These are phyloP conservation scores for Hyaena hyaena DNA, from an alignment of 2,113 vertebrate species.

Conservation along the genomic window DNA sequence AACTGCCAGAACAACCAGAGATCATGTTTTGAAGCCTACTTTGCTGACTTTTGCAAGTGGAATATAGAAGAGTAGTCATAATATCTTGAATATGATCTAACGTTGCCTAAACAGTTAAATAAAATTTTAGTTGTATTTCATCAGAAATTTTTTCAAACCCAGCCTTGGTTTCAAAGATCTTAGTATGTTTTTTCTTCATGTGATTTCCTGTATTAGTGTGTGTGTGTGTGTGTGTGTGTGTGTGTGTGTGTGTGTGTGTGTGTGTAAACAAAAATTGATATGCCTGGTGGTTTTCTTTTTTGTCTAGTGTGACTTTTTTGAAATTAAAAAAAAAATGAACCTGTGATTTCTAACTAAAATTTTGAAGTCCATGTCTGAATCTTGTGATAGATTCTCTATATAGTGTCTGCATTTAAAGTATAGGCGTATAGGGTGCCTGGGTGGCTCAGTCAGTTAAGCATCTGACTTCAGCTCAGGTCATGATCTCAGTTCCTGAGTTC, in stretches of 20 bases:
- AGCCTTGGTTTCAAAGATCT: neutral
- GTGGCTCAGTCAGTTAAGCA: too few relatives aligned
- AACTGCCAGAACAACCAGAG: neutral
- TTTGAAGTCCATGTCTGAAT: constrained; percentile 8
- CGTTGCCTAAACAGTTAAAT: neutral
- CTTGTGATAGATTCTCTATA: neutral
- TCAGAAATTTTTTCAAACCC: constrained; percentile 28
- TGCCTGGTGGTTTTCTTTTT: neutral
- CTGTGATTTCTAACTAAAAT: constrained; percentile 58
- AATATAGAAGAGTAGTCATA: neutral
- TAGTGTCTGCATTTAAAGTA: neutral
- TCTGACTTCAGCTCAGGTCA: too few relatives aligned
- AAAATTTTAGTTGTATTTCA: constrained; percentile 39
- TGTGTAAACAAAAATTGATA: neutral
- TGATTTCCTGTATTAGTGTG: neutral
- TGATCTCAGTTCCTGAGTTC: too few relatives aligned
- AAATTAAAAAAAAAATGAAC: constrained; percentile 47
- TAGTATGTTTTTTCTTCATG: neutral
- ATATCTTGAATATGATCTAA: neutral
- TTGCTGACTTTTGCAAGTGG: neutral
- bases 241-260: neutral
- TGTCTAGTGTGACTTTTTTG: constrained; percentile 27
- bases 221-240: neutral
- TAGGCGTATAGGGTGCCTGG: neutral
- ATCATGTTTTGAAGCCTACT: constrained; percentile 23